Evolutionary conservation across 2,888 invertebrate genomes (phyloP).

Genomic region (Hololepta plana): DNA sequence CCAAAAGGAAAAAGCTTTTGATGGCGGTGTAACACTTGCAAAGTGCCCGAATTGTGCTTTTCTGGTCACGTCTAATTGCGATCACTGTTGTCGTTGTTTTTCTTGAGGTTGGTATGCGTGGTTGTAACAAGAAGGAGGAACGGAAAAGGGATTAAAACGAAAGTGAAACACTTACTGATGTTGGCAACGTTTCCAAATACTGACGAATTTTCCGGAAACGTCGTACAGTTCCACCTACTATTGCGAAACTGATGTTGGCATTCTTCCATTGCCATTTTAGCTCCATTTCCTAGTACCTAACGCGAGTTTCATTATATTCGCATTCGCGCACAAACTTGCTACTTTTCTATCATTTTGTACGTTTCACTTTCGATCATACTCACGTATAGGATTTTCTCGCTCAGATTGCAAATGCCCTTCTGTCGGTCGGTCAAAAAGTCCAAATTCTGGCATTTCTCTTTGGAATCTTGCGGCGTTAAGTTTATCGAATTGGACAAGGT

Average conservation of each 20-base stretch:
- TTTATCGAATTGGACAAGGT: slow-evolving; percentile 22
- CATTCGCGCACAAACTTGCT: background rate
- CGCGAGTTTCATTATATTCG: background rate
- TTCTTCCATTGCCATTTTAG: slow-evolving; percentile 71
- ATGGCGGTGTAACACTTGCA: too few species aligned
- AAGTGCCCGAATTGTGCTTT: too few species aligned
- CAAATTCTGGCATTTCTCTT: slow-evolving; percentile 49
- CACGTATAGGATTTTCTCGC: slow-evolving; percentile 53
- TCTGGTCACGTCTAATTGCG: too few species aligned
- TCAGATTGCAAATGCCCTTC: slow-evolving; percentile 53
- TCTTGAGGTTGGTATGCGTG: too few species aligned
- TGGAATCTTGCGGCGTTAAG: slow-evolving; percentile 29
- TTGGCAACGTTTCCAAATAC: slow-evolving; percentile 72
- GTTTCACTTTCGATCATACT: slow-evolving; percentile 12
- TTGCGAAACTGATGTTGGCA: slow-evolving; percentile 79
- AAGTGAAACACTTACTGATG: slow-evolving; percentile 49
- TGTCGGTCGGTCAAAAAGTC: slow-evolving; percentile 54
- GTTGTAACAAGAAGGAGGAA: too few species aligned
- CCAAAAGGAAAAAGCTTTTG: too few species aligned
- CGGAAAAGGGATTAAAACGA: too few species aligned
- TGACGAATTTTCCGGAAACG: slow-evolving; percentile 46
- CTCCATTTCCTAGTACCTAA: slow-evolving; percentile 64
- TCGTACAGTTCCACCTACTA: slow-evolving; percentile 81
- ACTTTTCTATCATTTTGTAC: background rate
- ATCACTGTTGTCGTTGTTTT: too few species aligned